phyloP scores from a whole-genome alignment of 2,797 vertebrate genomes.

The Euphonia xanthogaster region DNA sequence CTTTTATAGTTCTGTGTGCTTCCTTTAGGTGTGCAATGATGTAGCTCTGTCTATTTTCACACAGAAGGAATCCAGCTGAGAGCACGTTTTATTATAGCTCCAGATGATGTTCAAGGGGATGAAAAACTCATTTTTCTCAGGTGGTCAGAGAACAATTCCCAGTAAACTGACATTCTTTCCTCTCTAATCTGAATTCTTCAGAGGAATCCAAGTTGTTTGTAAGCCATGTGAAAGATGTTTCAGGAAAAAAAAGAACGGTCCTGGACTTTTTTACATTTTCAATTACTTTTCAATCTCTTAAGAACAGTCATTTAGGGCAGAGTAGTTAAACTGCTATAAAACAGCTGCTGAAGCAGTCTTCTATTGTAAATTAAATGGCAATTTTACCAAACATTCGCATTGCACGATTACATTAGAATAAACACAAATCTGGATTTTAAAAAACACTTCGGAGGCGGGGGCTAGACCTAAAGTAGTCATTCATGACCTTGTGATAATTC shows the following conservation, averaged over 20 bases:
- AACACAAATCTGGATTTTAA: neutral
- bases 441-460: neutral
- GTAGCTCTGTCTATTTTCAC: neutral
- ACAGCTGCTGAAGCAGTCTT: conserved; percentile 16
- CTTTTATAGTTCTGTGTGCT: neutral
- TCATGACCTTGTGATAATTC: neutral
- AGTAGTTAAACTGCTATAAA: conserved; percentile 38
- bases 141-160: conserved; percentile 11
- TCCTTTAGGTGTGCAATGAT: conserved; percentile 18
- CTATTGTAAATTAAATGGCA: neutral
- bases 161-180: neutral
- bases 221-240: neutral
- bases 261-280: conserved; percentile 27
- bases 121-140: conserved; percentile 32
- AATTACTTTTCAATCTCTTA: conserved; percentile 36
- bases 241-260: neutral
- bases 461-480: neutral
- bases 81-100: conserved; percentile 22
- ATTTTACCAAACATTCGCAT: neutral
- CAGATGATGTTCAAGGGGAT: conserved; percentile 23
- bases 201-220: neutral
- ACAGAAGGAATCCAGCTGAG: conserved; percentile 42
- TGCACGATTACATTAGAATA: neutral
- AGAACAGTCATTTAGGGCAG: neutral
- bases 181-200: neutral